Evolutionary conservation across 2,888 invertebrate genomes (phyloP).

Genomic region (Dyspetes luteomarginatus): DNA sequence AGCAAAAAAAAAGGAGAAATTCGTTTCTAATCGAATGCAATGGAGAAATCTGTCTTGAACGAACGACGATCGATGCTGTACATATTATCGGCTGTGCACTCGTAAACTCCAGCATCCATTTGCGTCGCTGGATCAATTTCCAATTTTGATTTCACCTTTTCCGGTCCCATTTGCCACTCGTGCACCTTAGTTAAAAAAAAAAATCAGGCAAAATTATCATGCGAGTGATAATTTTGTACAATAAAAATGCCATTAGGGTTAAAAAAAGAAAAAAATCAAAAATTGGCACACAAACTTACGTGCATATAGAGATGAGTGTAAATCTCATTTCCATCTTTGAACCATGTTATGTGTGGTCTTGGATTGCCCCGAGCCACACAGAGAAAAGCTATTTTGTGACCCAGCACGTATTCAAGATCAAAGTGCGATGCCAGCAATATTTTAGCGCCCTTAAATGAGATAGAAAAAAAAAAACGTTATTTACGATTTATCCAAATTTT

Average conservation of each 20-base stretch:
- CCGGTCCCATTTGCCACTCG: conserved; percentile 93
- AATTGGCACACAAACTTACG: conserved; percentile 85
- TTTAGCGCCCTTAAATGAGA: conserved; percentile 91
- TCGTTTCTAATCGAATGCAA: conserved; percentile 90
- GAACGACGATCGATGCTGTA: conserved; percentile 95
- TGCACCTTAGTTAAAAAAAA: conserved; percentile 87
- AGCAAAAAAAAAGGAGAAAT: conserved; percentile 12
- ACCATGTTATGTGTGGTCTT: conserved; percentile 97
- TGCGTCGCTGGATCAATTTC: conserved; percentile 98
- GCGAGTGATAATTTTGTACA: background rate
- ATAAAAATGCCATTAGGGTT: background rate
- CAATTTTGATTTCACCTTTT: conserved; percentile 94
- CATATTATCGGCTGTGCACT: conserved; percentile 97
- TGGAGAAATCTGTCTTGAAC: conserved; percentile 96
- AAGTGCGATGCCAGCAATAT: conserved; percentile 95
- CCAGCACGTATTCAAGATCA: conserved; percentile 96
- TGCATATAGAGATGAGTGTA: conserved; percentile 95
- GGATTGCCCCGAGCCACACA: conserved; percentile 96
- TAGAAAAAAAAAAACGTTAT: background rate
- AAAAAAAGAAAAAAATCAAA: background rate
- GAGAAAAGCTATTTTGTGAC: conserved; percentile 96
- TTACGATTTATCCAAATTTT: background rate
- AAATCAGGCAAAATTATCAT: background rate
- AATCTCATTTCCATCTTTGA: conserved; percentile 97
- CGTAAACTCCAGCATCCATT: conserved; percentile 98